phyloP scores from a whole-genome alignment of 2,113 vertebrate species.

The Centropus unirufus region DNA sequence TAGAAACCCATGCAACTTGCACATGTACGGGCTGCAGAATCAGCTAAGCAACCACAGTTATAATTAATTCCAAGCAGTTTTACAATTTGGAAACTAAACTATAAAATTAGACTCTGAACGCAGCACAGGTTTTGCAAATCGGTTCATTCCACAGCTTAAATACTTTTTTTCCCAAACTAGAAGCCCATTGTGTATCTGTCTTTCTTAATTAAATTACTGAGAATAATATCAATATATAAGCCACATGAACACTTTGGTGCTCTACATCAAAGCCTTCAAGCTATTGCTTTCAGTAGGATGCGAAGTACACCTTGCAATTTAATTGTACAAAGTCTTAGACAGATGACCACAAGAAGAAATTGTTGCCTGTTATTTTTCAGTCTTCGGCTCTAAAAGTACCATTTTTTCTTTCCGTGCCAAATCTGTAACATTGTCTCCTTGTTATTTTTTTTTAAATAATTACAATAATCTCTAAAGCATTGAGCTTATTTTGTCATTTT shows the following conservation, averaged over 20 bases:
- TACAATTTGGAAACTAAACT: neutral
- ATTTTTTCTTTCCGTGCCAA: neutral
- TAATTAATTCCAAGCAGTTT: neutral
- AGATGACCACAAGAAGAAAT: neutral
- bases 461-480: neutral
- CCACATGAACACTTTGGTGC: neutral
- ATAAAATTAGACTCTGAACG: neutral
- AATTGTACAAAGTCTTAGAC: neutral
- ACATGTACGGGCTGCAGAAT: neutral
- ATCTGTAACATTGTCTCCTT: neutral
- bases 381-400: neutral
- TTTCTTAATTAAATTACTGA: neutral
- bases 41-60: neutral
- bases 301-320: neutral
- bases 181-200: neutral
- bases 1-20: neutral
- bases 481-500: neutral
- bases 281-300: fast-evolving
- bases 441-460: neutral
- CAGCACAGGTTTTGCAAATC: neutral
- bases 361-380: neutral
- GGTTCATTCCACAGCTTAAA: neutral
- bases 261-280: neutral
- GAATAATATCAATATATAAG: neutral
- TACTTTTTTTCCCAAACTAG: neutral